Evolutionary conservation across 2,113 vertebrate genomes (phyloP).

Genomic region (Eleginops maclovinus): DNA sequence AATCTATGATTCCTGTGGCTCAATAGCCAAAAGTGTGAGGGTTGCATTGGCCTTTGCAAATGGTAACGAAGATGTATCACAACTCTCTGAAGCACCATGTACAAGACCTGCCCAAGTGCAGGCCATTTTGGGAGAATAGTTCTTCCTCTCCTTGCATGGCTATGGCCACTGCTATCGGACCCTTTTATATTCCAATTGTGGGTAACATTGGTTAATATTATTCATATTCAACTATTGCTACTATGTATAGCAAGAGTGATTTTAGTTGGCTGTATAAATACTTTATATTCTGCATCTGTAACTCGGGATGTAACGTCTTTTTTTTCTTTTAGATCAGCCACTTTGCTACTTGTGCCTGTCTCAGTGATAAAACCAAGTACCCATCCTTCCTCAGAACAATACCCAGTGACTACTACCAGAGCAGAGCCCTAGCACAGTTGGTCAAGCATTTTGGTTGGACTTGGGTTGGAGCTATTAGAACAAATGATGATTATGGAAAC

Average conservation of each 20-base stretch:
- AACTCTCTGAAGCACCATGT: conserved; percentile 39
- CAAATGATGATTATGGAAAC: conserved; percentile 80
- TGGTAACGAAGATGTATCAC: conserved; percentile 48
- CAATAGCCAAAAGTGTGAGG: conserved; percentile 67
- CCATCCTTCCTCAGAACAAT: conserved; percentile 76
- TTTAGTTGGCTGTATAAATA: not conserved
- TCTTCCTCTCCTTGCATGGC: conserved; percentile 78
- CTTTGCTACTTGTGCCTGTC: conserved; percentile 80
- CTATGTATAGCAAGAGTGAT: not conserved
- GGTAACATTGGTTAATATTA: conserved; percentile 13
- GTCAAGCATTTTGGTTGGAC: conserved; percentile 79
- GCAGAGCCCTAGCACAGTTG: conserved; percentile 73
- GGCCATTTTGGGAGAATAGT: conserved; percentile 80
- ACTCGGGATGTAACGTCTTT: not conserved
- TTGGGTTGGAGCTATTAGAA: conserved; percentile 77
- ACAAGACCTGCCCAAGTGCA: conserved; percentile 69
- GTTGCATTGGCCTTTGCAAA: conserved; percentile 75
- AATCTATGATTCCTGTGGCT: conserved; percentile 81
- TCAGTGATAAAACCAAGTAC: conserved; percentile 79
- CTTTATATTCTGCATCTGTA: not conserved
- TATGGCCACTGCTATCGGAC: conserved; percentile 76
- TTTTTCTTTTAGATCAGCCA: conserved; percentile 74
- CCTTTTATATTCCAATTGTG: conserved; percentile 80
- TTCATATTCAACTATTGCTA: not conserved
- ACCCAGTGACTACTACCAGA: conserved; percentile 81